Evolutionary conservation across 1,140 invertebrate genomes (phyloP), one percentile per base, ranked within the genome.

Genomic region (Andricus grossulariae): DNA sequence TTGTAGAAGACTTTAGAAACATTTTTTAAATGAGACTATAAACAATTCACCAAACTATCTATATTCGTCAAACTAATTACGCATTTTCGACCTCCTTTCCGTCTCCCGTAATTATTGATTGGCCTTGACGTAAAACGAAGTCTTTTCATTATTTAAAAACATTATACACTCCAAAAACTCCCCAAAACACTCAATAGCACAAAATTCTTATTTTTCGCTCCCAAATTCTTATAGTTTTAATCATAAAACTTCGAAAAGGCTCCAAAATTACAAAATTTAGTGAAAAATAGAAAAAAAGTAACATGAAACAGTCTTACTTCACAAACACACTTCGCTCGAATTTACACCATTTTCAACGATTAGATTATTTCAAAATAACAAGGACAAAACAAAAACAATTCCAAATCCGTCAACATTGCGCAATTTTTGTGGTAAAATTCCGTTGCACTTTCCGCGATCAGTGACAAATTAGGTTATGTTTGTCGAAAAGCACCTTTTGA

Each of bases 401-500:
- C 5, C 8, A 45, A 45, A 45, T 45, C 39, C 2, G 39, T 45
- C 7, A 45, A 45, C 2, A 32, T 32, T 66, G 25, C 16, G 21
- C 15, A 66, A 66, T 7, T 32, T 32, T 12, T 13, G 3, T 13
- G 32, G 12, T 66, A 66, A 66, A 66, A 13, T 66, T 66, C 25
- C 21, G 12, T 11, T 39, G 7, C 16, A 60, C 16, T 66, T 32
- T 21, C 25, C 0, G 25, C 57, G 12, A 32, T 45, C 10, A 66
- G 32, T 66, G 60, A n/a, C 32, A 66, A 66, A 32, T 45, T 39
- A 66, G 60, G 60, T 66, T 66, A 66, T 39, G 60, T 66, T 66
- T 39, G 1, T 16, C 5, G 16, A 66, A 16, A 16, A 7, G 3
- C 8, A 2, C 11, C 16, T 7, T 45, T 4, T 5, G n/a, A 39